Evolutionary conservation across 2,888 invertebrate species (phyloP).

Genomic region (Tryphoninae sp.): DNA sequence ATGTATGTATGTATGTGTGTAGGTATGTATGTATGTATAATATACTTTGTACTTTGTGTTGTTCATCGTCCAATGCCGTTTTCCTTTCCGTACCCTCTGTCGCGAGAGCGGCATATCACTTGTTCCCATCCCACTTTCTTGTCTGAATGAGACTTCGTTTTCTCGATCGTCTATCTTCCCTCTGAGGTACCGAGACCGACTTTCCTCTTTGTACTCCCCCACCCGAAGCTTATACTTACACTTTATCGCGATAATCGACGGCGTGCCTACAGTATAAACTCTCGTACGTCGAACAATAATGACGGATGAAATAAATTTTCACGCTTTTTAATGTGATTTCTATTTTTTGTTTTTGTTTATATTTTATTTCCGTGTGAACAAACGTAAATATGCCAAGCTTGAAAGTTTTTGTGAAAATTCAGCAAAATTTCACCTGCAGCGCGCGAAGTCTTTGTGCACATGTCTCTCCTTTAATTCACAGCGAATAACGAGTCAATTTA

Average conservation of each 20-base stretch:
- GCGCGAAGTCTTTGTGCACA: not conserved
- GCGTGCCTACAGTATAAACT: not conserved
- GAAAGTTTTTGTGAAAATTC: no score
- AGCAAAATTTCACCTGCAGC: no score
- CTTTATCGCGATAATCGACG: constrained; percentile 20
- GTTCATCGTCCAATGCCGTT: constrained; percentile 63
- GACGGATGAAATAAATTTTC: not conserved
- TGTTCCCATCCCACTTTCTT: constrained; percentile 55
- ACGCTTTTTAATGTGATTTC: not conserved
- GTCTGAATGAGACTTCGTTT: constrained; percentile 52
- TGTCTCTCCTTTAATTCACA: constrained; percentile 29
- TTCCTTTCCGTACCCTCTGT: constrained; percentile 54
- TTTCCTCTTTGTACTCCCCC: constrained; percentile 17
- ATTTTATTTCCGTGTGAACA: no score
- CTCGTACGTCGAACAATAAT: not conserved
- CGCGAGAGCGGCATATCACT: constrained; percentile 54
- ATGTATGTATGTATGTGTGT: constrained; percentile 21
- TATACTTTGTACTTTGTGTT: constrained; percentile 62
- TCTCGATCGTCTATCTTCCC: constrained; percentile 59
- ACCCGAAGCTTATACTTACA: constrained; percentile 30
- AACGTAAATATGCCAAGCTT: no score
- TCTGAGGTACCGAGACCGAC: constrained; percentile 44
- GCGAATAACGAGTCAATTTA: constrained; percentile 56
- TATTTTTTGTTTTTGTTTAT: no score
- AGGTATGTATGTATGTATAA: constrained; percentile 22